These are phyloP conservation scores for Pseudachorutes palmiensis DNA, from an alignment of 1,140 invertebrate species.

Conservation along the genomic window DNA sequence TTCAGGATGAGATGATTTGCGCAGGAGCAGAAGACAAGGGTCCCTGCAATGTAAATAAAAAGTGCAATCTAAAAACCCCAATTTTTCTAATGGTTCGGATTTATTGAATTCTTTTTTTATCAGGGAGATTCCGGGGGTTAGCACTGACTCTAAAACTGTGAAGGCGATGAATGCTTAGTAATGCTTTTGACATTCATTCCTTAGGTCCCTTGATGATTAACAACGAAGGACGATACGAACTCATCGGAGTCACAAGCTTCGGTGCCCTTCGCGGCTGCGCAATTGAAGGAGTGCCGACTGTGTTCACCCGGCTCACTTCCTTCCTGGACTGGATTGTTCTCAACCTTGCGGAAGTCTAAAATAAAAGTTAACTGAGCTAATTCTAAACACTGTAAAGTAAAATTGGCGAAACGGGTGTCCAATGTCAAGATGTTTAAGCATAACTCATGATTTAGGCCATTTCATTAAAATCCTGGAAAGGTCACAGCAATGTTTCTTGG, in stretches of 20 bases:
- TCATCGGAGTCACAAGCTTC: slow-evolving; percentile 33
- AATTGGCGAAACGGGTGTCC: too few relatives aligned
- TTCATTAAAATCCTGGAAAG: too few relatives aligned
- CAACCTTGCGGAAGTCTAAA: slow-evolving; percentile 19
- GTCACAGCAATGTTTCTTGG: too few relatives aligned
- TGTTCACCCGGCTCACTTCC: slow-evolving; percentile 28
- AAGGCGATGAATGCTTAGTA: too few relatives aligned
- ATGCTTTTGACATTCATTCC: too few relatives aligned
- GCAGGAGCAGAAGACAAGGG: slow-evolving; percentile 22
- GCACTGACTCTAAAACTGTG: too few relatives aligned
- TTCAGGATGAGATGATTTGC: slow-evolving; percentile 25
- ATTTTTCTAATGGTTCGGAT: not conserved
- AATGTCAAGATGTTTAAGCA: too few relatives aligned
- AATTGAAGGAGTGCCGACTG: slow-evolving; percentile 23
- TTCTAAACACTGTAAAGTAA: not conserved
- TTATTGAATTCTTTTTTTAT: not conserved
- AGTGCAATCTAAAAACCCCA: too few relatives aligned
- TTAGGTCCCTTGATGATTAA: slow-evolving; percentile 23
- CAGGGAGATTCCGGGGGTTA: slow-evolving; percentile 32
- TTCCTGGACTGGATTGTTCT: slow-evolving; percentile 30
- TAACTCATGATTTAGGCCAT: too few relatives aligned
- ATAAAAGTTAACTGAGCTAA: not conserved
- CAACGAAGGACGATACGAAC: slow-evolving; percentile 13
- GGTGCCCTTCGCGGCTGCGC: slow-evolving; percentile 29
- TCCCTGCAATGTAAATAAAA: slow-evolving; percentile 30